Conservation (phyloP, 2,113 vertebrate species). For the Gasterosteus nipponicus region DNA sequence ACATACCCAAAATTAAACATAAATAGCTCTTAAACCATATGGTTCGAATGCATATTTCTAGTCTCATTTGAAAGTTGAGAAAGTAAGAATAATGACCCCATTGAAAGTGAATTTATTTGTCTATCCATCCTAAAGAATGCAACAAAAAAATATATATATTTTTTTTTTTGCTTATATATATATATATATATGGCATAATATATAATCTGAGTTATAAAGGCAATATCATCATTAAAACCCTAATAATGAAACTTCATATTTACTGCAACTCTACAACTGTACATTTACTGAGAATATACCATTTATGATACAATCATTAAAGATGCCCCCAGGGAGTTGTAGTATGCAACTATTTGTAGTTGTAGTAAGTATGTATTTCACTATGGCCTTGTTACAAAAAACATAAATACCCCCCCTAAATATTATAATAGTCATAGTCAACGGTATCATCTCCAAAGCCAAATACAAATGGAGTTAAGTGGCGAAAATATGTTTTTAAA, state of each 20-base stretch:
- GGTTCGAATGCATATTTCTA: not conserved
- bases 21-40: not conserved
- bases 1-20: not conserved
- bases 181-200: too few species aligned
- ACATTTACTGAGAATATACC: too few species aligned
- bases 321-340: not conserved
- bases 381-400: not conserved
- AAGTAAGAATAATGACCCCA: not conserved
- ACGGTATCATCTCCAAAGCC: not conserved
- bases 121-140: not conserved
- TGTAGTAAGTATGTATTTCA: not conserved
- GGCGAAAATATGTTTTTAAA: not conserved
- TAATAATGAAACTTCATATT: too few species aligned
- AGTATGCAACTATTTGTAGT: not conserved
- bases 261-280: too few species aligned
- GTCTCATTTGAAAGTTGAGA: not conserved
- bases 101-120: not conserved
- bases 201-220: too few species aligned
- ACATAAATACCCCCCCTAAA: not conserved
- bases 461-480: not conserved
- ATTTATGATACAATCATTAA: too few species aligned
- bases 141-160: not conserved
- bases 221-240: too few species aligned
- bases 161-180: too few species aligned
- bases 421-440: too few species aligned